phyloP scores from a whole-genome alignment of 2,888 invertebrate genomes.

The Amphimallon solstitiale region DNA sequence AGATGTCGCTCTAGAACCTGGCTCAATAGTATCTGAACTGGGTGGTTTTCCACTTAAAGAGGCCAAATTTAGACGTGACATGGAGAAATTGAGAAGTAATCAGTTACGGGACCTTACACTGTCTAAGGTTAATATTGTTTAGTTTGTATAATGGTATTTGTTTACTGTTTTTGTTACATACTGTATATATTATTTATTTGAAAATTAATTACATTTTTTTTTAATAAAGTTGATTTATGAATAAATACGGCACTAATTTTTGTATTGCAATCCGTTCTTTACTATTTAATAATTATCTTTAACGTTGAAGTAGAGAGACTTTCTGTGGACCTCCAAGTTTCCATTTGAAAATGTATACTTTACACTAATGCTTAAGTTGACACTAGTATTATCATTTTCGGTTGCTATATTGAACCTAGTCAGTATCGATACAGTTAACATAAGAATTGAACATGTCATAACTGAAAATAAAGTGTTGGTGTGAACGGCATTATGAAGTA shows the following conservation, averaged over 20 bases:
- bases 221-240: conserved; percentile 30
- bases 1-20: conserved; percentile 95
- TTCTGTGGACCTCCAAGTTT: background rate
- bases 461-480: no score
- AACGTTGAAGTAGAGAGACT: background rate
- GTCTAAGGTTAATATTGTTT: conserved; percentile 68
- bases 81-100: conserved; percentile 94
- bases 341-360: background rate
- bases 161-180: conserved; percentile 24
- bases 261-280: conserved; percentile 13
- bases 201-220: conserved; percentile 7
- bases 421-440: no score
- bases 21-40: conserved; percentile 95
- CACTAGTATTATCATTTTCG: no score
- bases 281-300: background rate
- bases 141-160: conserved; percentile 3
- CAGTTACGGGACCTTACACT: conserved; percentile 92
- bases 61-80: conserved; percentile 94
- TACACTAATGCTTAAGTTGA: no score
- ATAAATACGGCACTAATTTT: conserved; percentile 21
- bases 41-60: conserved; percentile 98
- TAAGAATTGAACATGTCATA: no score
- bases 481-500: no score
- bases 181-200: conserved; percentile 12
- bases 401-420: no score